A percentile compares a stretch with the other conserved stretches of the same genome.
phyloP scores from a whole-genome alignment of 2,113 vertebrate species.

The Ellobius talpinus region DNA sequence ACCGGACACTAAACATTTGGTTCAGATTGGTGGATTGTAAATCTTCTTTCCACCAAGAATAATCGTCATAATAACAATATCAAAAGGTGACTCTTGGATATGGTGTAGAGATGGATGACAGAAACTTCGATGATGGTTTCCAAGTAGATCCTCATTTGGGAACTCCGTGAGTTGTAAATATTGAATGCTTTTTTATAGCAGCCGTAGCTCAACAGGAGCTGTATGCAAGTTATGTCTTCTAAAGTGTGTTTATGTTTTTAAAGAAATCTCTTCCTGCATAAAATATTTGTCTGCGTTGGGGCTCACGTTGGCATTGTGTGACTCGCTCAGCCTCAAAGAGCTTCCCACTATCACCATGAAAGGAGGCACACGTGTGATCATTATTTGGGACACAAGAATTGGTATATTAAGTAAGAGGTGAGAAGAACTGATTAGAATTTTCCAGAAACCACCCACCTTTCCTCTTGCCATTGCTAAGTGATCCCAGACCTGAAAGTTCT shows the following conservation, averaged over 20 bases:
- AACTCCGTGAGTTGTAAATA: not conserved
- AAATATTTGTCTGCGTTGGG: not conserved
- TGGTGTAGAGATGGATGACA: not conserved
- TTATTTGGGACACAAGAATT: not conserved
- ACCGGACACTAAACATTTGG: not conserved
- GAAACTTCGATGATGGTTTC: not conserved
- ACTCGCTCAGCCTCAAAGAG: not conserved
- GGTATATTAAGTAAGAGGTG: not conserved
- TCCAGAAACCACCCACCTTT: not conserved
- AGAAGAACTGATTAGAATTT: not conserved
- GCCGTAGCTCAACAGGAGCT: not conserved
- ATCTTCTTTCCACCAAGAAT: not conserved
- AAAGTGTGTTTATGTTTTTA: not conserved
- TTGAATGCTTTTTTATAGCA: not conserved
- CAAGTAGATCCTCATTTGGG: not conserved
- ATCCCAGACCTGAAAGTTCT: not conserved
- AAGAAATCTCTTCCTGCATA: not conserved
- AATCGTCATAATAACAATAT: not conserved
- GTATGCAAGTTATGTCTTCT: not conserved
- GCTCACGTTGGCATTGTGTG: not conserved
- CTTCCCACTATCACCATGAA: not conserved
- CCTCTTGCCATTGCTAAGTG: not conserved
- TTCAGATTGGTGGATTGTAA: not conserved
- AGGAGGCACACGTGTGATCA: not conserved
- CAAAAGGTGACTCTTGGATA: not conserved